A percentile compares a stretch with the other conserved stretches of the same genome.
Conservation (phyloP, 2,113 vertebrate species). For the Callithrix jacchus region DNA sequence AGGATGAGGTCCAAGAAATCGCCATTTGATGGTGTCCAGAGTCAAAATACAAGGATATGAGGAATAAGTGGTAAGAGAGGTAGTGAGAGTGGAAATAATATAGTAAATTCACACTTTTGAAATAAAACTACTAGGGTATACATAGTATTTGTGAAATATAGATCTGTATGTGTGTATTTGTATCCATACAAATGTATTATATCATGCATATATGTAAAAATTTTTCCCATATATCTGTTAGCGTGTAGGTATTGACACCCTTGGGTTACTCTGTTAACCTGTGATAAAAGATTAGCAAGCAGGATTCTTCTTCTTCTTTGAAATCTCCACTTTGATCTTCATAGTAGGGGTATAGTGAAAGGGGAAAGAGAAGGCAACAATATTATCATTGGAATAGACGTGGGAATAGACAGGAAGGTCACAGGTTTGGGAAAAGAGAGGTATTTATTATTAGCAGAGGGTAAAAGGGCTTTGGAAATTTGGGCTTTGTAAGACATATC, state of each 20-base stretch:
- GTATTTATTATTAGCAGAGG: not conserved
- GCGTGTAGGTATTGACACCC: not conserved
- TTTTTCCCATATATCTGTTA: not conserved
- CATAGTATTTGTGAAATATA: not conserved
- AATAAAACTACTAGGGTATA: not conserved
- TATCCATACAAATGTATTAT: not conserved
- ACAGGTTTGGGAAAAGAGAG: not conserved
- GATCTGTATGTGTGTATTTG: not conserved
- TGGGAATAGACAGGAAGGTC: not conserved
- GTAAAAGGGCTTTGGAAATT: not conserved
- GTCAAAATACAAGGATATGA: not conserved
- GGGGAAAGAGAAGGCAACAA: not conserved
- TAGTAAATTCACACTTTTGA: conserved; percentile 15
- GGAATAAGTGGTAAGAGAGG: not conserved
- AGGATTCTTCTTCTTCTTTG: not conserved
- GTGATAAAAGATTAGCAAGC: conserved; percentile 15
- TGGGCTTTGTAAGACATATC: not conserved
- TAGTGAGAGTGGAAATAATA: not conserved
- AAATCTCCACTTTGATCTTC: not conserved
- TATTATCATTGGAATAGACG: not conserved
- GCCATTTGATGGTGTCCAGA: not conserved
- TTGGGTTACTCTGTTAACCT: not conserved
- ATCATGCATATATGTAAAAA: not conserved
- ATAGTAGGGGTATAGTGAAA: not conserved
- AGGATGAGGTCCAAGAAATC: not conserved